Base-by-base conservation (phyloP, 1,140 invertebrate genomes). In the Heterodera carotae region DNA sequence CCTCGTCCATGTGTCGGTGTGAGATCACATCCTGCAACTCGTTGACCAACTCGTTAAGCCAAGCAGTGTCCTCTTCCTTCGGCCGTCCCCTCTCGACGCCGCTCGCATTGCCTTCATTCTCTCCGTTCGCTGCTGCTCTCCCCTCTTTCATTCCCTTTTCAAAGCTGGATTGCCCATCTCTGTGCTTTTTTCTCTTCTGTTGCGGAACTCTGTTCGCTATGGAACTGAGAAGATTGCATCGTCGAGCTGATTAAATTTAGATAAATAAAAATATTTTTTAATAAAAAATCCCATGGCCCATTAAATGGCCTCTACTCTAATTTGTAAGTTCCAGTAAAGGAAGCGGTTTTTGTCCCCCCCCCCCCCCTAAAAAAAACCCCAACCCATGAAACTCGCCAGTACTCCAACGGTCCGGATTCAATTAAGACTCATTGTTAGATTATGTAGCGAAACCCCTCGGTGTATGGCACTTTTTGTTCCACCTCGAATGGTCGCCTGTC, bases 21-120 rank as follows among this genome's bases (percentile, higher is more conserved):
- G 96, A 96, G 81, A 98, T 94, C 78, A 92, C 92, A 25, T 97
- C 95, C 90, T 99, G 96, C 31, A 99, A 89, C 88, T 98, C 95
- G 88, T 98, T 96, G 27, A 94, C 92, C 0, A 95, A 91, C 89
- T 97, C 95, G 73, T 92, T 85, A 36, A 98, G 88, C 96, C 96
- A 98, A 81, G 84, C 62, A 53, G 64, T 60, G 31, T 84, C 85
- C 84, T 90, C 89, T 88, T 91, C 88, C 88, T 89, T 76, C 91
- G 88, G 80, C 89, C 39, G 36, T 8, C 84, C 82, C n/a, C 69
- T 48, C 69, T 75, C 56, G 0, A 18, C 43, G 10, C 73, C 59
- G 36, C 4, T 8, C 18, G n/a, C 48, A 15, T 18, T 15, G 10
- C 10, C 48, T 4, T 0, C 48, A 53, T 53, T 66, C 27, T 34